These are phyloP conservation scores for Myotis daubentonii DNA, from an alignment of 2,797 vertebrate species.

Conservation along the genomic window DNA sequence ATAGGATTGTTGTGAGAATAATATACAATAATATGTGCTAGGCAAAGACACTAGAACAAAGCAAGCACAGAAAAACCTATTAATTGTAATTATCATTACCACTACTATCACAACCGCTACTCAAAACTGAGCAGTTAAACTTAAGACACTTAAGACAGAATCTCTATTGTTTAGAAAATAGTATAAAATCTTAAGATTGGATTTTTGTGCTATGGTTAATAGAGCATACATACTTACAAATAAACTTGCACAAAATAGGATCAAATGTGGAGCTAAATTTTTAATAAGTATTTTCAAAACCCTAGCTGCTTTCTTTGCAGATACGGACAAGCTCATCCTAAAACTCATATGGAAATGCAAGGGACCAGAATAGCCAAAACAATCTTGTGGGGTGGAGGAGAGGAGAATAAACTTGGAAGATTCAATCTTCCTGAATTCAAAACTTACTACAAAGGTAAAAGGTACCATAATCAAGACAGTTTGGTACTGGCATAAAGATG, in stretches of 20 bases:
- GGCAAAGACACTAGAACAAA: neutral
- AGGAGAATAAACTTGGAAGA: neutral
- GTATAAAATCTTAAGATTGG: neutral
- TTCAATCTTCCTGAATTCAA: neutral
- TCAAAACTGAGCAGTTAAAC: neutral
- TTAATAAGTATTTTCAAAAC: constrained; percentile 40
- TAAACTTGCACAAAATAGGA: neutral
- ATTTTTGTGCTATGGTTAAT: neutral
- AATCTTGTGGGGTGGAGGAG: neutral
- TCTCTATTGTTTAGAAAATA: neutral
- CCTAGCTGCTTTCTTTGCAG: neutral
- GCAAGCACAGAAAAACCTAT: neutral
- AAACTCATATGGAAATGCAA: constrained; percentile 23
- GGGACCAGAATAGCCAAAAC: neutral
- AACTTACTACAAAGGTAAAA: neutral
- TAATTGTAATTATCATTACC: neutral
- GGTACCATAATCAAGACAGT: neutral
- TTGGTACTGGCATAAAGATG: neutral
- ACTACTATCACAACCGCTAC: neutral
- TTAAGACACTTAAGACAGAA: constrained; percentile 22
- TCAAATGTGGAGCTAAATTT: neutral
- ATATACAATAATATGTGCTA: neutral
- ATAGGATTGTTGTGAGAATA: neutral
- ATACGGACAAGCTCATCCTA: neutral
- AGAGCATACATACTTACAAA: neutral